Evolutionary conservation across 2,113 vertebrate species (phyloP).

Genomic region (Pollimyrus isidori): DNA sequence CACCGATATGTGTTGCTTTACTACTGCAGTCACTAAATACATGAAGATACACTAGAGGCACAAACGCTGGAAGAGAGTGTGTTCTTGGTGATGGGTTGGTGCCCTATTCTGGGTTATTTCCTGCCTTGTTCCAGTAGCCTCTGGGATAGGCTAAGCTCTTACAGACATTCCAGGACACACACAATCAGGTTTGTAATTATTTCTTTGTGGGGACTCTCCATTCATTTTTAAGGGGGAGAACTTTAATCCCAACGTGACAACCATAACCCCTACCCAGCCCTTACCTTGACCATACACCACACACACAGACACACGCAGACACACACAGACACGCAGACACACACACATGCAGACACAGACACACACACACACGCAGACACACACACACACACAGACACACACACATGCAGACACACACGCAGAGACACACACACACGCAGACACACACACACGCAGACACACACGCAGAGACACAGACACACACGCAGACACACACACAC

Average conservation of each 20-base stretch:
- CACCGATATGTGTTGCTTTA: not conserved
- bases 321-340: not conserved
- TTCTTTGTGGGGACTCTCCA: too few relatives aligned
- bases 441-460: not conserved
- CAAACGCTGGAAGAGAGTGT: not conserved
- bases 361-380: not conserved
- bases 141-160: not conserved
- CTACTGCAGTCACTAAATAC: not conserved
- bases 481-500: not conserved
- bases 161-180: not conserved
- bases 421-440: not conserved
- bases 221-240: too few relatives aligned
- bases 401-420: not conserved
- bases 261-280: too few relatives aligned
- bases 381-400: not conserved
- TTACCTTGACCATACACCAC: too few relatives aligned
- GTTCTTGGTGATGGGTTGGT: not conserved
- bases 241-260: too few relatives aligned
- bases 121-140: not conserved
- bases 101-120: not conserved
- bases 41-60: not conserved
- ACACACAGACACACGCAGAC: not conserved
- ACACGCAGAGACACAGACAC: not conserved
- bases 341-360: not conserved
- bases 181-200: not conserved